Conservation (phyloP, 2,888 invertebrate species). For the Sarcophaga rosellei region DNA sequence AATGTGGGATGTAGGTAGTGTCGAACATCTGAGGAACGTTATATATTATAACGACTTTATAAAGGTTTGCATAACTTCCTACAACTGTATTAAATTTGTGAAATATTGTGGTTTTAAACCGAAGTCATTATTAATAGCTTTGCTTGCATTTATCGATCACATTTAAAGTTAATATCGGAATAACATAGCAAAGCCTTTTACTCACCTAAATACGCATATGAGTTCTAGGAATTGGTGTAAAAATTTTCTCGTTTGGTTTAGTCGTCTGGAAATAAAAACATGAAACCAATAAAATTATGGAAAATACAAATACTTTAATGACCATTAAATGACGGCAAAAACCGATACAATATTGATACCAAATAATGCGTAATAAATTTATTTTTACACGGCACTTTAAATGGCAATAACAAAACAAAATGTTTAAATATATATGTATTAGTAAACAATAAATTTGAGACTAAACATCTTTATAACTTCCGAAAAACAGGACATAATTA, state of each 20-base stretch:
- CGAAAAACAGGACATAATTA: background rate
- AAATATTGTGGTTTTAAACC: too few relatives aligned
- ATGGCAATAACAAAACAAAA: background rate
- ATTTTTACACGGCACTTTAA: background rate
- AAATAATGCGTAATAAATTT: constrained; percentile 21
- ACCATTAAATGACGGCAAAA: background rate
- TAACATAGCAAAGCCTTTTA: too few relatives aligned
- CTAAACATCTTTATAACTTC: background rate
- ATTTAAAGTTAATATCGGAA: too few relatives aligned
- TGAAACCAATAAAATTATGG: constrained; percentile 18
- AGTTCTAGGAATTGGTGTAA: constrained; percentile 9
- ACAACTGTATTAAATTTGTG: too few relatives aligned
- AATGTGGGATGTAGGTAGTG: too few relatives aligned
- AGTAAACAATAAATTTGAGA: constrained; percentile 25
- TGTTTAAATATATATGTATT: background rate
- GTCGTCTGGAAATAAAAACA: background rate
- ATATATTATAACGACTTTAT: too few relatives aligned
- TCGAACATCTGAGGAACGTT: too few relatives aligned
- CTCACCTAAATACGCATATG: too few relatives aligned
- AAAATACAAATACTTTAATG: background rate
- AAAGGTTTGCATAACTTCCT: too few relatives aligned
- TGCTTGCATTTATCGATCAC: too few relatives aligned
- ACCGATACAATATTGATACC: constrained; percentile 7
- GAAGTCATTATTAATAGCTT: too few relatives aligned
- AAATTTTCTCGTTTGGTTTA: background rate